Percentiles rank a stretch among this genome's conserved stretches.
Conservation (phyloP, 2,888 invertebrate species). For the Polymixis lichenea region DNA sequence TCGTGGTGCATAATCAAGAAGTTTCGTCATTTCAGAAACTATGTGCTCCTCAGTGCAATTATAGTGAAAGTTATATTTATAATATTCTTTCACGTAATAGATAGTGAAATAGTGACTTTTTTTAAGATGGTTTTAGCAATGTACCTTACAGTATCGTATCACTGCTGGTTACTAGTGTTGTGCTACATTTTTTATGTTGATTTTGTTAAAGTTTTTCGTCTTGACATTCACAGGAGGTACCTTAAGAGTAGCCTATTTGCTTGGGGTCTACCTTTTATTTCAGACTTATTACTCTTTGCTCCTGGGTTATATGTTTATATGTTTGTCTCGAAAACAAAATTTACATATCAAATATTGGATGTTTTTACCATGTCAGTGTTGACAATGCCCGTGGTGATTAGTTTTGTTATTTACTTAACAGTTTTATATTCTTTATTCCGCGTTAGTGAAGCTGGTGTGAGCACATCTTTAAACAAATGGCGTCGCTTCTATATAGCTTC, state of each 20-base stretch:
- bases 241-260: slow-evolving; percentile 25
- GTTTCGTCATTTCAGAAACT: too few relatives aligned
- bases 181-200: slow-evolving; percentile 28
- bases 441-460: not conserved
- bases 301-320: not conserved
- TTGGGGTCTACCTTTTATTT: slow-evolving; percentile 18
- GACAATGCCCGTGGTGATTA: slow-evolving; percentile 11
- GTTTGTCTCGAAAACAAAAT: not conserved
- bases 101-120: not conserved
- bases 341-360: not conserved
- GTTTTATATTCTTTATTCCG: slow-evolving; percentile 4
- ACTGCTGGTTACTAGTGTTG: slow-evolving; percentile 25
- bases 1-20: not conserved
- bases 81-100: not conserved
- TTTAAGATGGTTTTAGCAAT: rapidly evolving
- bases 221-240: slow-evolving; percentile 12
- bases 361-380: not conserved
- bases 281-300: not conserved
- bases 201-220: slow-evolving; percentile 31
- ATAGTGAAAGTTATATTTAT: not conserved
- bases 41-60: slow-evolving; percentile 1
- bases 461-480: slow-evolving; percentile 11
- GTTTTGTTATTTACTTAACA: not conserved
- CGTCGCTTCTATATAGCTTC: slow-evolving; percentile 24
- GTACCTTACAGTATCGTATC: not conserved